These are phyloP conservation scores for Gavialis gangeticus DNA, from an alignment of 2,113 vertebrate genomes.

Conservation along the genomic window DNA sequence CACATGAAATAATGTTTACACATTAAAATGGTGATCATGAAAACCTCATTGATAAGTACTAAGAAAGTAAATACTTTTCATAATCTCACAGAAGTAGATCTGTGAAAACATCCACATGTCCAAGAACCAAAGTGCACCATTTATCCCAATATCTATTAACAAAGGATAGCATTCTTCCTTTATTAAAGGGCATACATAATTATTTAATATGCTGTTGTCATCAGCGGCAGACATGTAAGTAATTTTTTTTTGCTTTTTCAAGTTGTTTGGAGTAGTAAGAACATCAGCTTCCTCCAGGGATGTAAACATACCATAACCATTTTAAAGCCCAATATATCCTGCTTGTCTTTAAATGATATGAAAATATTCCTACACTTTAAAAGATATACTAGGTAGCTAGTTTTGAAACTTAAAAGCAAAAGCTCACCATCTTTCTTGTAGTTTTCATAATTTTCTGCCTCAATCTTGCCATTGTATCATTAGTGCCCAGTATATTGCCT, in stretches of 20 bases:
- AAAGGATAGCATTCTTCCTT: not conserved
- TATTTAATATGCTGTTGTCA: not conserved
- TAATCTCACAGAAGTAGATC: not conserved
- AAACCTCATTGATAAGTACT: not conserved
- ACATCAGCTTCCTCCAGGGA: not conserved
- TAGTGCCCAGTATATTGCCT: not conserved
- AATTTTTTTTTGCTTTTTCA: not conserved
- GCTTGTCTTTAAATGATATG: not conserved
- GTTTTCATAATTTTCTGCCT: not conserved
- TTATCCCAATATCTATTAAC: not conserved
- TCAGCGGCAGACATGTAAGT: not conserved
- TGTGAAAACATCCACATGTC: not conserved
- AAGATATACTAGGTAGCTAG: not conserved
- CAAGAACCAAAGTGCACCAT: not conserved
- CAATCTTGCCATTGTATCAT: not conserved
- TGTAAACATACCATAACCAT: conserved; percentile 50
- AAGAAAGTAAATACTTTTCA: not conserved
- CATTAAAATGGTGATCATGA: not conserved
- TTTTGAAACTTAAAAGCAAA: not conserved
- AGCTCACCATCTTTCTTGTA: not conserved
- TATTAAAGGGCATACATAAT: not conserved
- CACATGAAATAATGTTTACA: not conserved
- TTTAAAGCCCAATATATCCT: not conserved
- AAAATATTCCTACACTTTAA: conserved; percentile 28
- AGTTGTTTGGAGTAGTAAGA: not conserved